phyloP scores from a whole-genome alignment of 2,113 vertebrate species.

The Archilochus colubris region DNA sequence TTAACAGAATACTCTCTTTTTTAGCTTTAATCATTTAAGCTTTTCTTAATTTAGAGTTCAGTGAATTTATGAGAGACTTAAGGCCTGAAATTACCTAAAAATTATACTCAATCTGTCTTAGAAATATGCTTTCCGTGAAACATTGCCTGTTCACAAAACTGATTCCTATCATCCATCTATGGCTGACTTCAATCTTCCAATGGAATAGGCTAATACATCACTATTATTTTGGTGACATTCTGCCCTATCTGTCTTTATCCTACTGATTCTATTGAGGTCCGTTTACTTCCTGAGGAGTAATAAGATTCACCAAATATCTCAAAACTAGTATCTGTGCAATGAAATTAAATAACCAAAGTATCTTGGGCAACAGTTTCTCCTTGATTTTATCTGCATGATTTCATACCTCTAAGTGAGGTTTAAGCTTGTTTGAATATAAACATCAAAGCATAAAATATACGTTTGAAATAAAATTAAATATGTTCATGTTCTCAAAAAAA shows the following conservation, averaged over 20 bases:
- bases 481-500: neutral
- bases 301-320: slow-evolving; percentile 8
- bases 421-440: neutral
- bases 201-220: slow-evolving; percentile 67
- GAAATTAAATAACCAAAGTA: neutral
- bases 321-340: neutral
- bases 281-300: neutral
- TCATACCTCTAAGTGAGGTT: neutral
- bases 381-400: neutral
- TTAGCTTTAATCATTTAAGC: neutral
- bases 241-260: neutral
- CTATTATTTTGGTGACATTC: slow-evolving; percentile 34
- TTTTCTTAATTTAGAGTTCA: neutral
- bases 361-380: neutral
- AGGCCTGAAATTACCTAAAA: slow-evolving; percentile 31
- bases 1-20: neutral
- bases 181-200: slow-evolving; percentile 64
- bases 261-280: neutral
- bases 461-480: neutral
- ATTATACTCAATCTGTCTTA: slow-evolving; percentile 10
- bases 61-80: neutral
- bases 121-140: slow-evolving; percentile 45
- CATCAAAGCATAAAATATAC: neutral
- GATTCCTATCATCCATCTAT: slow-evolving; percentile 46
- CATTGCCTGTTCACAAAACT: slow-evolving; percentile 33